phyloP scores from a whole-genome alignment of 2,888 invertebrate genomes.

The Sinodicranocentrus sp. region DNA sequence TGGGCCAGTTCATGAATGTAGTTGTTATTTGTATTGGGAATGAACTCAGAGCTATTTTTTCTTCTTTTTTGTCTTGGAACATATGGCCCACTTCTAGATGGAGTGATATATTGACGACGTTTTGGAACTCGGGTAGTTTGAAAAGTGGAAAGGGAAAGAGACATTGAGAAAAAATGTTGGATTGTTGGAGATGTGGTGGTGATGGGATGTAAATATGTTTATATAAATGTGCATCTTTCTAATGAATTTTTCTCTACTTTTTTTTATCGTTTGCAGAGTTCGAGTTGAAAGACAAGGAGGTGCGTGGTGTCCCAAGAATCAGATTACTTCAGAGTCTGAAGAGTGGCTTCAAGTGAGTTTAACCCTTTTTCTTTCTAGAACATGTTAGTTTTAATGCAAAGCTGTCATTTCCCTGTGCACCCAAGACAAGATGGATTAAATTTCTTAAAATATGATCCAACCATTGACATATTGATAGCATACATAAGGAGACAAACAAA shows the following conservation, averaged over 20 bases:
- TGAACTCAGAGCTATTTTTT: not conserved
- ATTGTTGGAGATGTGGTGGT: too few relatives aligned
- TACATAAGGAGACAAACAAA: too few relatives aligned
- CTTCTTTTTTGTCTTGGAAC: slow-evolving; percentile 9
- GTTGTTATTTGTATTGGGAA: slow-evolving; percentile 32
- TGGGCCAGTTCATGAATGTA: slow-evolving; percentile 34
- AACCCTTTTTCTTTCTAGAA: not conserved
- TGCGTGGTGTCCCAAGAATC: slow-evolving; percentile 94
- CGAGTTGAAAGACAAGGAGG: slow-evolving; percentile 90
- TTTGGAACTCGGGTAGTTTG: too few relatives aligned
- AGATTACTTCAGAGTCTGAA: slow-evolving; percentile 86
- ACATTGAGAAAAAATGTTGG: too few relatives aligned
- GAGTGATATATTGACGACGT: not conserved
- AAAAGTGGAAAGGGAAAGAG: too few relatives aligned
- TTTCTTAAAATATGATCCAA: too few relatives aligned
- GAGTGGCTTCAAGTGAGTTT: slow-evolving; percentile 83
- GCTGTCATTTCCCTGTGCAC: too few relatives aligned
- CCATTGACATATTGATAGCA: too few relatives aligned
- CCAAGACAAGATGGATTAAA: too few relatives aligned
- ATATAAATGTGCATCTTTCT: not conserved
- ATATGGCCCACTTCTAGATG: too few relatives aligned
- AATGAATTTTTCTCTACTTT: not conserved
- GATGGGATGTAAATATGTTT: not conserved
- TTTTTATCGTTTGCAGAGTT: slow-evolving; percentile 82
- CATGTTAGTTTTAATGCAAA: not conserved